A percentile compares a stretch with the other conserved stretches of the same genome.
These are phyloP conservation scores for Macroglossus sobrinus DNA, from an alignment of 2,113 vertebrate genomes.

Conservation along the genomic window DNA sequence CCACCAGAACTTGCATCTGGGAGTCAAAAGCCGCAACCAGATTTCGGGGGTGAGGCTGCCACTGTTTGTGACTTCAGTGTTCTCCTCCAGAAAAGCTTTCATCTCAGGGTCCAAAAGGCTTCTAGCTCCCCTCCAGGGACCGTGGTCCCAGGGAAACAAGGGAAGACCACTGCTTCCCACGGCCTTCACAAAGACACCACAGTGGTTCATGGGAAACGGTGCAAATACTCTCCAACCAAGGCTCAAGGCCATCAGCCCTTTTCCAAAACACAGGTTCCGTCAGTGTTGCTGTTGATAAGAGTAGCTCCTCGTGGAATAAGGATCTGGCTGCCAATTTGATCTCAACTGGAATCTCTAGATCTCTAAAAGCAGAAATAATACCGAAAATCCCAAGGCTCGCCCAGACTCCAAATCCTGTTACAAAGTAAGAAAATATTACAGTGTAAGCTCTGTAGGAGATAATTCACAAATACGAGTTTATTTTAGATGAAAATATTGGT, in stretches of 20 bases:
- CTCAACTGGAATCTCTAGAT: not conserved
- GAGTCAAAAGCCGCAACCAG: slow-evolving; percentile 89
- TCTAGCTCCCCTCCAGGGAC: not conserved
- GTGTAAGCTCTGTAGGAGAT: not conserved
- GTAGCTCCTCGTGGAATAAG: not conserved
- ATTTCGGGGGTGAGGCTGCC: slow-evolving; percentile 92
- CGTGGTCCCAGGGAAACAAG: not conserved
- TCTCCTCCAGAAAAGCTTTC: slow-evolving; percentile 86
- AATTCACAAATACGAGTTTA: not conserved
- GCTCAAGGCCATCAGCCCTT: slow-evolving; percentile 27
- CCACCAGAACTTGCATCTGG: slow-evolving; percentile 91
- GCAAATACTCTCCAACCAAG: not conserved
- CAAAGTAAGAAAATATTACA: not conserved
- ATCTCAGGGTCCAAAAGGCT: slow-evolving; percentile 68
- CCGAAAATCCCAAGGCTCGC: not conserved
- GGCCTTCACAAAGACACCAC: not conserved
- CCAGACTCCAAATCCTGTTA: not conserved
- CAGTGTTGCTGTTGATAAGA: not conserved
- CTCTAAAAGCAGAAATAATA: slow-evolving; percentile 25
- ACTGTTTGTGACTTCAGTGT: slow-evolving; percentile 87
- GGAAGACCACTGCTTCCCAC: not conserved
- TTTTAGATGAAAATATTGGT: not conserved
- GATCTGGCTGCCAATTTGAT: not conserved
- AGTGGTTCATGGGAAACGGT: not conserved
- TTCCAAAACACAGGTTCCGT: not conserved